Evolutionary conservation across 2,113 vertebrate genomes (phyloP).

Genomic region (Microtus ochrogaster): DNA sequence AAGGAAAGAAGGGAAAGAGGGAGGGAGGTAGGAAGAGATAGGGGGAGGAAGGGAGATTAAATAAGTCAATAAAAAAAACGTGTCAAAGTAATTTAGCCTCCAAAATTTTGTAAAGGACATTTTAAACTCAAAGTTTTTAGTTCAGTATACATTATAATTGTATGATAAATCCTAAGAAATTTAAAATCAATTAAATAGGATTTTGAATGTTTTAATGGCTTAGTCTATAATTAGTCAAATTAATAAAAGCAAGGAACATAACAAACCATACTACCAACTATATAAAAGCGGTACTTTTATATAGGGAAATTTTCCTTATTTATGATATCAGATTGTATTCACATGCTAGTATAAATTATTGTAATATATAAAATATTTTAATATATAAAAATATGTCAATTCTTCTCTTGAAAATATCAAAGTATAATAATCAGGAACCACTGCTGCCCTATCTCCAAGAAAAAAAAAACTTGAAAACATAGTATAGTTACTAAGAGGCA

Average conservation of each 20-base stretch:
- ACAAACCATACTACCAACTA: not conserved
- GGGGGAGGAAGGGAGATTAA: not conserved
- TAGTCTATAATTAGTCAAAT: not conserved
- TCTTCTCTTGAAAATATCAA: not conserved
- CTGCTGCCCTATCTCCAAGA: too few species aligned
- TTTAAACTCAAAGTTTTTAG: not conserved
- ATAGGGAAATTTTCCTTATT: not conserved
- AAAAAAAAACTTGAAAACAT: not conserved
- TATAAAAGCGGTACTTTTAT: not conserved
- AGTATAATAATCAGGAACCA: not conserved
- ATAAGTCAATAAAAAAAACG: not conserved
- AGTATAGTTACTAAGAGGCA: not conserved
- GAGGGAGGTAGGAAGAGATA: too few species aligned
- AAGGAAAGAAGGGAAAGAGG: not conserved
- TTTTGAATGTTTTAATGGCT: not conserved
- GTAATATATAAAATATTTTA: not conserved
- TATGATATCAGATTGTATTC: not conserved
- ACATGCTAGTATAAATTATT: not conserved
- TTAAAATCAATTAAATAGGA: not conserved
- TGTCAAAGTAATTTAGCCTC: not conserved
- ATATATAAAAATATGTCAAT: slow-evolving; percentile 1
- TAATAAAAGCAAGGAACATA: not conserved
- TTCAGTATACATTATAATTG: not conserved
- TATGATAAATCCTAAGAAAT: not conserved
- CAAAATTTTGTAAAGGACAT: not conserved